These are phyloP conservation scores for Pelecanoides urinatrix DNA, from an alignment of 2,113 vertebrate genomes.

Conservation along the genomic window DNA sequence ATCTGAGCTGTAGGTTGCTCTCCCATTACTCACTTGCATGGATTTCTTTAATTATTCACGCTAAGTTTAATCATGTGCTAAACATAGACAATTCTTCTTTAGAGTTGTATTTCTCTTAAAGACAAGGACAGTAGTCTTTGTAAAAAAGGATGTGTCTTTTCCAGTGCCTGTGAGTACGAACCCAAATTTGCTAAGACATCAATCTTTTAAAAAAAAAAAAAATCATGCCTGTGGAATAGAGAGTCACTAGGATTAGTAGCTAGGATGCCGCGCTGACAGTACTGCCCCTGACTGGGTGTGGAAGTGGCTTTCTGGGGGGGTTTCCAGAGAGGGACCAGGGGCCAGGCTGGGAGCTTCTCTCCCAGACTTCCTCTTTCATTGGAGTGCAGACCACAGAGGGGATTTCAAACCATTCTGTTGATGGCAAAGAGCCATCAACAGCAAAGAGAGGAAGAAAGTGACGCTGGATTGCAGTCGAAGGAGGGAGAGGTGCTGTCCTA, in stretches of 20 bases:
- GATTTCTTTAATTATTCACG: conserved; percentile 19
- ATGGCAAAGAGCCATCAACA: not conserved
- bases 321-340: not conserved
- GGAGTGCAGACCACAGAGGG: not conserved
- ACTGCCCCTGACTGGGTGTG: too few relatives aligned
- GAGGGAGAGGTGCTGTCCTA: not conserved
- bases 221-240: not conserved
- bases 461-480: not conserved
- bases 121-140: not conserved
- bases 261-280: not conserved
- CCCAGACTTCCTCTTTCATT: not conserved
- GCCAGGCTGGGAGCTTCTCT: not conserved
- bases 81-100: not conserved
- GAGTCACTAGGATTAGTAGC: not conserved
- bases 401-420: not conserved
- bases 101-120: not conserved
- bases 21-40: not conserved
- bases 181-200: not conserved
- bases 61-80: not conserved
- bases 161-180: not conserved
- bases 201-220: not conserved
- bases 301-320: not conserved
- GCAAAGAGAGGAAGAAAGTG: not conserved
- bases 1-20: not conserved
- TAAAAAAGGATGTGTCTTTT: not conserved